Conservation (phyloP, 2,888 invertebrate species). For the Cephus pulcher region DNA sequence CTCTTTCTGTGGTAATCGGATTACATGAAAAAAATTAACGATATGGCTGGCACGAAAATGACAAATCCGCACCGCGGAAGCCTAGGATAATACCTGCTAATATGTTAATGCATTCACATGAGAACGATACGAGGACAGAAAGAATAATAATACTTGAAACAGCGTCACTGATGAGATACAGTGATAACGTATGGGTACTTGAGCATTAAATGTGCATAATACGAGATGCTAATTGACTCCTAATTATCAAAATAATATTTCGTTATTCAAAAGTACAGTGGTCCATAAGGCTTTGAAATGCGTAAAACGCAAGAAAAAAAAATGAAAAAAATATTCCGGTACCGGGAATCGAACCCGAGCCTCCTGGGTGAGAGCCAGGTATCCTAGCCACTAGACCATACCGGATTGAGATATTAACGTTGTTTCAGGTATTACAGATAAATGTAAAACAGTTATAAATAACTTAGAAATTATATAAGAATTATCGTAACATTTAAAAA, state of each 20-base stretch:
- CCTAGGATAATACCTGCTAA: not conserved
- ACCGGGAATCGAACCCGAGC: slow-evolving; percentile 72
- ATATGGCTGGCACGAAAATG: slow-evolving; percentile 25
- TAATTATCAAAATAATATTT: not conserved
- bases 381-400: slow-evolving; percentile 74
- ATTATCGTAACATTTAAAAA: too few species aligned
- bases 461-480: too few species aligned
- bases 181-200: not conserved
- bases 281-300: not conserved
- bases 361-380: slow-evolving; percentile 74
- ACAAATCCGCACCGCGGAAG: not conserved
- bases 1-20: slow-evolving; percentile 42
- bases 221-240: too few species aligned
- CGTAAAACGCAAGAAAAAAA: not conserved
- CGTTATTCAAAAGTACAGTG: not conserved
- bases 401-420: slow-evolving; percentile 19
- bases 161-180: not conserved
- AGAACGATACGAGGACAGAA: not conserved
- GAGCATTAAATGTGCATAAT: not conserved
- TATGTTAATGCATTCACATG: not conserved
- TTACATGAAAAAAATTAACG: slow-evolving; percentile 47
- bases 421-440: too few species aligned
- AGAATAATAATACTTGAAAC: not conserved
- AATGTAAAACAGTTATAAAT: too few species aligned
- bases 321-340: slow-evolving; percentile 40